These are phyloP conservation scores for Dynastes hyllus DNA, from an alignment of 2,888 invertebrate species.

Conservation along the genomic window DNA sequence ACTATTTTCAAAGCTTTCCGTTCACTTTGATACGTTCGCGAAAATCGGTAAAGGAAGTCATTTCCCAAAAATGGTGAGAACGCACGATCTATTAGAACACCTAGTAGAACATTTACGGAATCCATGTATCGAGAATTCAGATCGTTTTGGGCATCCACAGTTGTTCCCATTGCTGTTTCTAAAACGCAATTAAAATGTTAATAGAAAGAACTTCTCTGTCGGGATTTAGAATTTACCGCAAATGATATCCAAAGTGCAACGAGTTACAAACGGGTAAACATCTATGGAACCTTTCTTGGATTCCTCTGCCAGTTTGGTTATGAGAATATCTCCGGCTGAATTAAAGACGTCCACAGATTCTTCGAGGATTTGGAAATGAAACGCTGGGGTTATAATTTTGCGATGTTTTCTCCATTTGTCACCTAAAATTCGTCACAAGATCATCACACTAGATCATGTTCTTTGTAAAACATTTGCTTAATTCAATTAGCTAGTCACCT, in stretches of 20 bases:
- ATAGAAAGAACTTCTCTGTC: not conserved
- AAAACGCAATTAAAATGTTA: constrained; percentile 1
- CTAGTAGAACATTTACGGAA: constrained; percentile 75
- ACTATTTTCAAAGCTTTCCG: constrained; percentile 70
- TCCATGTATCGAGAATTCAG: constrained; percentile 81
- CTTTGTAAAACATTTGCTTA: no score
- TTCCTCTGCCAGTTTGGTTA: constrained; percentile 41
- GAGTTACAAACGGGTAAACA: constrained; percentile 76
- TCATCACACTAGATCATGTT: no score
- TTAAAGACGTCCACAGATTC: constrained; percentile 52
- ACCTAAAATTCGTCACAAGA: constrained; percentile 29
- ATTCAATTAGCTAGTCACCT: no score
- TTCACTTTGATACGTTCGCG: constrained; percentile 76
- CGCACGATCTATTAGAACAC: constrained; percentile 60
- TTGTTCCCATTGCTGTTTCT: constrained; percentile 83
- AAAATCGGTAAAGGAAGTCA: constrained; percentile 71
- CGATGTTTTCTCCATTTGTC: constrained; percentile 53
- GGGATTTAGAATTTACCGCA: constrained; percentile 70
- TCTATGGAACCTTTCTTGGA: constrained; percentile 69
- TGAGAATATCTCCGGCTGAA: constrained; percentile 48
- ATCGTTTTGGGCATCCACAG: constrained; percentile 80
- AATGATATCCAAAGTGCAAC: constrained; percentile 76
- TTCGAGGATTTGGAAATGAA: constrained; percentile 55
- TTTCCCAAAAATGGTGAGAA: constrained; percentile 71
- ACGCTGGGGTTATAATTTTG: constrained; percentile 54